Percentiles rank a stretch among this genome's conserved stretches.
phyloP scores from a whole-genome alignment of 1,140 invertebrate species.

The Glossosoma conforme region DNA sequence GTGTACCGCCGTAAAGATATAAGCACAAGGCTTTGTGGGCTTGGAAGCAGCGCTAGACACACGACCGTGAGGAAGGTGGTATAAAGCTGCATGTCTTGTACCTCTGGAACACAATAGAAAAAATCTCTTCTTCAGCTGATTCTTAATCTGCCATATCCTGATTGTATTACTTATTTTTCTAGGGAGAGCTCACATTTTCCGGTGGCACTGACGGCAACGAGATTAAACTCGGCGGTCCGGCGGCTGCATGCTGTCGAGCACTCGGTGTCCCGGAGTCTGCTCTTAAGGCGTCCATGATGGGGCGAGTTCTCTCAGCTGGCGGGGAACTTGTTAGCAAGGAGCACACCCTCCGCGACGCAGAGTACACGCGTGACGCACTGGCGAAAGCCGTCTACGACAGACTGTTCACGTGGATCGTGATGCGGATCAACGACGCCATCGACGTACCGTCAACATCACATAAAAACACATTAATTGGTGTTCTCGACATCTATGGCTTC shows the following conservation, averaged over 20 bases:
- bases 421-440: constrained; percentile 80
- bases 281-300: constrained; percentile 72
- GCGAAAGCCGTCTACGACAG: constrained; percentile 92
- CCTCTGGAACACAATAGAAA: too few relatives aligned
- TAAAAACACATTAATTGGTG: constrained; percentile 84
- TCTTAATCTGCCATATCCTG: too few relatives aligned
- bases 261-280: constrained; percentile 69
- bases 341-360: constrained; percentile 77
- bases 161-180: too few relatives aligned
- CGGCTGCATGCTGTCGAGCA: constrained; percentile 44
- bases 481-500: constrained; percentile 96
- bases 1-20: too few relatives aligned
- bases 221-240: constrained; percentile 36
- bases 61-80: too few relatives aligned
- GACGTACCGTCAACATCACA: constrained; percentile 59
- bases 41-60: too few relatives aligned
- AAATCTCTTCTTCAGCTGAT: too few relatives aligned
- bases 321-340: constrained; percentile 92
- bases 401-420: constrained; percentile 88
- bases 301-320: constrained; percentile 85
- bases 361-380: constrained; percentile 88
- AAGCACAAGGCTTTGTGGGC: too few relatives aligned
- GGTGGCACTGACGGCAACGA: constrained; percentile 34
- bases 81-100: too few relatives aligned
- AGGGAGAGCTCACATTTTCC: constrained; percentile 44